These are phyloP conservation scores for Amphipyra berbera DNA, from an alignment of 2,888 invertebrate species.

Conservation along the genomic window DNA sequence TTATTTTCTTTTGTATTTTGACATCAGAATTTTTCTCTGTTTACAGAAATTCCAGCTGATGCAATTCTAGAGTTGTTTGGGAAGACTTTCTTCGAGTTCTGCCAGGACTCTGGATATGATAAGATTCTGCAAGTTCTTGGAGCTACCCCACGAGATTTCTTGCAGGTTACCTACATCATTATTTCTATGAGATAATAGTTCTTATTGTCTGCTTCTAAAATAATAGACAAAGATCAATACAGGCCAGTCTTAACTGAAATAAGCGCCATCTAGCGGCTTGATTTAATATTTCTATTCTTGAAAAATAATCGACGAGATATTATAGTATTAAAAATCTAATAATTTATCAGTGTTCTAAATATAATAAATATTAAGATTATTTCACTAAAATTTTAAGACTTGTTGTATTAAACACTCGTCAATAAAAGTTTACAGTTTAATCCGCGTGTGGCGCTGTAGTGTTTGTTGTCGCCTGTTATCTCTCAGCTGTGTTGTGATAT, in stretches of 20 bases:
- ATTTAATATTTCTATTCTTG: neutral
- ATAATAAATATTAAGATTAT: neutral
- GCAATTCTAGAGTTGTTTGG: slow-evolving; percentile 97
- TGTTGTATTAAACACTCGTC: slow-evolving; percentile 4
- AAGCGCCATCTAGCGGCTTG: slow-evolving; percentile 29
- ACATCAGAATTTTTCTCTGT: too few relatives aligned
- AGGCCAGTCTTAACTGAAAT: slow-evolving; percentile 3
- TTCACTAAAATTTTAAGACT: neutral
- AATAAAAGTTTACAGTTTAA: slow-evolving; percentile 30
- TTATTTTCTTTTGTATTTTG: too few relatives aligned
- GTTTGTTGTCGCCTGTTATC: slow-evolving; percentile 6
- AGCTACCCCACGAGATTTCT: slow-evolving; percentile 97
- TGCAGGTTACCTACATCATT: slow-evolving; percentile 90
- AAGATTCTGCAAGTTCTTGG: slow-evolving; percentile 98
- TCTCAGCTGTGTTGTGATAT: slow-evolving; percentile 15
- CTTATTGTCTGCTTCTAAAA: too few relatives aligned
- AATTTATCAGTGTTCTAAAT: neutral
- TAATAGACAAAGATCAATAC: slow-evolving; percentile 26
- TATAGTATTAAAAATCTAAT: neutral
- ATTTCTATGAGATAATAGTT: neutral
- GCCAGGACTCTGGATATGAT: slow-evolving; percentile 99
- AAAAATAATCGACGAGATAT: too few relatives aligned
- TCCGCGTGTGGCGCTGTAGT: slow-evolving; percentile 24
- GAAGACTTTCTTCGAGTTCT: slow-evolving; percentile 98
- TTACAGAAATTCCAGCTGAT: slow-evolving; percentile 95